Base-by-base conservation (phyloP, 2,113 vertebrate species). In the Solea senegalensis region DNA sequence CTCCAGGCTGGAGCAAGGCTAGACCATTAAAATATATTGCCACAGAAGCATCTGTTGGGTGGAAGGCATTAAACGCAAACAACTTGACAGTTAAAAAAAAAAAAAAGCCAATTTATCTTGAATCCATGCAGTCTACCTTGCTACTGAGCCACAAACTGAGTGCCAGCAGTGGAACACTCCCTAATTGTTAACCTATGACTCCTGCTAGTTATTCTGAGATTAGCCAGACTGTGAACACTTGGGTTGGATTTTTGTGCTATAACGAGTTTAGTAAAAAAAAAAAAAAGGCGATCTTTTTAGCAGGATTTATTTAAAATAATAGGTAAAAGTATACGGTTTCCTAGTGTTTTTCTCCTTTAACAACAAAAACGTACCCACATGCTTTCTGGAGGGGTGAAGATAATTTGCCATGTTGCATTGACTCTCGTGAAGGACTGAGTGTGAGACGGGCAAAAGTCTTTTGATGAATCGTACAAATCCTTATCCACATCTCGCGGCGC, bases 381-480 rank as follows among this genome's bases (percentile, higher is more conserved):
- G 11, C 48, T 53, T 65, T 10, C 3, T 7, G 2, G 16, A 50
- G 59, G 51, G n/a, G 4, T 60, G 6, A 77, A 53, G 65, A 69
- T 70, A 65, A 68, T 62, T 81, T 75, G 48, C 14, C 1, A 13
- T 43, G 73, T 72, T 69, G 72, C 63, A 44, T 69, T 70, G 46
- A 72, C 51, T 58, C 28, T 51, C 54, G 71, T 43, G 54, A 66
- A n/a, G 15, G 13, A 27, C 56, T 79, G 62, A 63, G 14, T 1
- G 46, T 55, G 53, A 62, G 62, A 45, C 44, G 8, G 41, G 11
- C 28, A 1, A 21, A 26, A 46, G 53, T 54, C 78, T 80, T 88
- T 84, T 89, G 74, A 88, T 90, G 88, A 86, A 90, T 92, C 86
- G 79, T 79, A 87, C 61, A 82, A 83, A 90, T 84, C 90, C 74